These are phyloP conservation scores for Parasteatoda lunata DNA, from an alignment of 2,888 invertebrate species.

Conservation along the genomic window DNA sequence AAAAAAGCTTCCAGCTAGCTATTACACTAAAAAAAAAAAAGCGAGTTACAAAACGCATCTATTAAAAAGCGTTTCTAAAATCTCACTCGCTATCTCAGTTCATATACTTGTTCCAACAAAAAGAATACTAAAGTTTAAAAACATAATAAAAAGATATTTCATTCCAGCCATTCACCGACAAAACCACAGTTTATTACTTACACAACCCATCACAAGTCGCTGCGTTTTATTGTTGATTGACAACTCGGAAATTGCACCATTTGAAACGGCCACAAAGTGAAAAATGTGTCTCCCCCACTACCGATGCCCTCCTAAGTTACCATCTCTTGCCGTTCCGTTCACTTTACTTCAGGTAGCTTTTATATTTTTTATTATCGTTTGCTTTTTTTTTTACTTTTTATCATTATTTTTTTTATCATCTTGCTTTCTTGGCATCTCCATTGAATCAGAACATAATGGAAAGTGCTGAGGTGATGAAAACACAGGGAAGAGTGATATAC, in stretches of 20 bases:
- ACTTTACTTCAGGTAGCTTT: slow-evolving; percentile 5
- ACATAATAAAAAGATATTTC: not conserved
- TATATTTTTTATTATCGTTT: not conserved
- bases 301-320: not conserved
- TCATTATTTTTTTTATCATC: not conserved
- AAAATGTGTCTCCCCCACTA: slow-evolving; percentile 1
- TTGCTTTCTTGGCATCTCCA: slow-evolving; percentile 45
- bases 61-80: too few relatives aligned
- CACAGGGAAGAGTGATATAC: not conserved
- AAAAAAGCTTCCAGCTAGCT: too few relatives aligned
- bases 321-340: not conserved
- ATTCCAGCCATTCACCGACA: not conserved
- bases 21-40: too few relatives aligned
- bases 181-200: slow-evolving; percentile 23
- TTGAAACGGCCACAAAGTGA: slow-evolving; percentile 27
- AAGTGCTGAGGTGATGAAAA: slow-evolving; percentile 39
- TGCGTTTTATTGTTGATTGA: slow-evolving; percentile 41
- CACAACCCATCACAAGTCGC: slow-evolving; percentile 18
- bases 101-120: too few relatives aligned
- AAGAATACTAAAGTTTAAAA: not conserved
- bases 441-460: slow-evolving; percentile 52
- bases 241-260: slow-evolving; percentile 53
- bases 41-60: too few relatives aligned
- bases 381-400: not conserved
- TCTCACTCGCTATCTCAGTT: too few relatives aligned